Base-by-base conservation (phyloP, 2,797 vertebrate genomes). In the Amphiprion clarkii region DNA sequence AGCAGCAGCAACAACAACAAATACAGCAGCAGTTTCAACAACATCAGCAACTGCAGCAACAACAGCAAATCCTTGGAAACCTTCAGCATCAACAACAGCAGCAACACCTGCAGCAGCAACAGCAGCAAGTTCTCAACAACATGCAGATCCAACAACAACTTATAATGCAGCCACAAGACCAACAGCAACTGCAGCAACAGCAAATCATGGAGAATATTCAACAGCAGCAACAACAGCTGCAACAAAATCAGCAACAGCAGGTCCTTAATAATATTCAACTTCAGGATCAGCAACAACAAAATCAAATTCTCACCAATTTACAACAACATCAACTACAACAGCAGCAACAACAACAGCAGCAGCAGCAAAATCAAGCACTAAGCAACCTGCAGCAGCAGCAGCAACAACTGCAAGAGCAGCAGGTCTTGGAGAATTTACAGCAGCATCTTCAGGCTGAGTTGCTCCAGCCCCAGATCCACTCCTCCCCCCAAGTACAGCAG, bases 401-500 rank as follows among this genome's bases (percentile, higher is more conserved):
- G 74, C 95, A 98, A 81, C 97, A 93, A 49, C 69, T 92, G 53
- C 91, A 92, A 40, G 89, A 95, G 82, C 93, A 95, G 65, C 94
- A 95, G 81, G 95, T 93, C n/a, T 80, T 95, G 25, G 94, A 95
- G 67, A 95, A 86, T 59, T 74, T 95, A 7, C 91, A 95, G 82
- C 92, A 95, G 8, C 97, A 96, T n/a, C 94, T 99, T 74, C 96
- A 97, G 71, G 94, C 96, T 0, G 97, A 97, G 76, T 92, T 99
- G 60, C 96, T 98, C 71, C 97, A 97, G 72, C 96, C 97, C 5
- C 93, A 94, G 74, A 90, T 96, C 3, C 97, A 94, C 91, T 81
- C 77, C 67, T 87, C 68, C 76, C n/a, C 92, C 67, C 74, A 95
- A 88, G 77, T 91, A 53, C 78, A 93, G 72, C 97, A 96, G 71